Base-by-base conservation (phyloP, 2,888 invertebrate species). In the Scaptomyza parva region DNA sequence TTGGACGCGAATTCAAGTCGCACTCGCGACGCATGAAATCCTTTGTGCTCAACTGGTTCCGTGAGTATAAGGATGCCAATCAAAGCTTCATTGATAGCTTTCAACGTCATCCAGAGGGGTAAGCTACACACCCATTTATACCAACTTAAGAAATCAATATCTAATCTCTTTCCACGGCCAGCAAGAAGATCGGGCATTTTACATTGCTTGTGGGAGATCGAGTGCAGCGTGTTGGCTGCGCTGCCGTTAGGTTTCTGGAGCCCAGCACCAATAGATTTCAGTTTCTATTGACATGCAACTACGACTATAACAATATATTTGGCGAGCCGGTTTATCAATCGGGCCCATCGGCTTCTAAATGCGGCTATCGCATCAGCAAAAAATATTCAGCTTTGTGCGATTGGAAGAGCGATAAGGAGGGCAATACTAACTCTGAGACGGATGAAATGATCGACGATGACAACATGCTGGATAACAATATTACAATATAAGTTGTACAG, bases 121-220 rank as follows among this genome's bases (percentile, higher is more conserved):
- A 45, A 76, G 63, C 53, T 1, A 11, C 30, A 30, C 28, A 28
- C 28, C 8, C 30, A 26, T 30, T 18, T 18, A 5, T 5, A 14
- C 17, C 12, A 17, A 18, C 24, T 4, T n/a, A 1, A 28, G n/a
- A n/a, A n/a, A 9, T 9, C 2, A 9, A 9, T 30, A 12, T 30
- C 1, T 18, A n/a, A 30, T 47, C 5, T 9, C 9, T 12, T 20
- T 6, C 11, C 12, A 33, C 9, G 14, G 37, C 4, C 59, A 91
- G 91, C 7, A 91, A 90, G 63, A 85, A 88, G 55, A 91, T 91
- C 28, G 91, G 91, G 2, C 91, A 91, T 44, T 91, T 91, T 20
- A 91, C 91, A 0, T 55, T 89, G 53, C 70, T 91, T 50, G 90
- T 90, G 1, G 76, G 85, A 14, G 92, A 91, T 82, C 88, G 89